Percentiles rank a stretch among this genome's conserved stretches.
These are phyloP conservation scores for Takifugu rubripes DNA, from an alignment of 2,797 vertebrate species.

Conservation along the genomic window DNA sequence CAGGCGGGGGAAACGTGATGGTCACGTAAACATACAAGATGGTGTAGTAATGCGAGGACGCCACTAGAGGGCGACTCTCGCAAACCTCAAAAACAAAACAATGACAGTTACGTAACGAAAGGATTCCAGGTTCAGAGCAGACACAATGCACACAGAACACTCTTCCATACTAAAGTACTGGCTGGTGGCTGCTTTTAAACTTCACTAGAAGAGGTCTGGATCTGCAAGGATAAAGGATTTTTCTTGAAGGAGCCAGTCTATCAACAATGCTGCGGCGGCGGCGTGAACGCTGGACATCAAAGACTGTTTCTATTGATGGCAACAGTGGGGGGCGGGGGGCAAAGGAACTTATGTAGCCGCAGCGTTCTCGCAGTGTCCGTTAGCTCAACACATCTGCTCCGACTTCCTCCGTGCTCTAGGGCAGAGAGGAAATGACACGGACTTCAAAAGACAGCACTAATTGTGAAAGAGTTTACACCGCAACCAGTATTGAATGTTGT, in stretches of 20 bases:
- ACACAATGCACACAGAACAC: not conserved
- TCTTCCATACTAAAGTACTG: slow-evolving; percentile 1
- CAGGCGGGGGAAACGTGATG: too few species aligned
- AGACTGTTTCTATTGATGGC: slow-evolving; percentile 36
- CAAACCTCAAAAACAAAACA: slow-evolving; percentile 15
- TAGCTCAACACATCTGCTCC: slow-evolving; percentile 66
- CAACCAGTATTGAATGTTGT: slow-evolving; percentile 14
- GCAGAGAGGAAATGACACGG: slow-evolving; percentile 63
- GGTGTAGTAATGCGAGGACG: slow-evolving; percentile 9
- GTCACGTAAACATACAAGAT: slow-evolving; percentile 38
- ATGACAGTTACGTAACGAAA: slow-evolving; percentile 58
- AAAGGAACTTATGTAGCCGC: slow-evolving; percentile 44
- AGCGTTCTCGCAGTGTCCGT: slow-evolving; percentile 61
- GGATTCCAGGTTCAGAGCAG: slow-evolving; percentile 34
- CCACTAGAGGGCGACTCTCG: slow-evolving; percentile 56
- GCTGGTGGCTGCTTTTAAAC: too few species aligned
- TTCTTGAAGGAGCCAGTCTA: too few species aligned
- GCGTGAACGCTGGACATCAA: slow-evolving; percentile 48
- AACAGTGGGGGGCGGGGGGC: slow-evolving; percentile 16
- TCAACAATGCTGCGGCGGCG: not conserved
- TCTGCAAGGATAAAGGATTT: too few species aligned
- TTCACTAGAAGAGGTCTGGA: too few species aligned
- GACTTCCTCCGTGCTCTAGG: slow-evolving; percentile 56
- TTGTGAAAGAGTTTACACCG: slow-evolving; percentile 32
- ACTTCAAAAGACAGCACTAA: slow-evolving; percentile 67